Evolutionary conservation across 2,888 invertebrate genomes (phyloP), one percentile per base, ranked within the genome.

Genomic region (Oxycera nigricornis): DNA sequence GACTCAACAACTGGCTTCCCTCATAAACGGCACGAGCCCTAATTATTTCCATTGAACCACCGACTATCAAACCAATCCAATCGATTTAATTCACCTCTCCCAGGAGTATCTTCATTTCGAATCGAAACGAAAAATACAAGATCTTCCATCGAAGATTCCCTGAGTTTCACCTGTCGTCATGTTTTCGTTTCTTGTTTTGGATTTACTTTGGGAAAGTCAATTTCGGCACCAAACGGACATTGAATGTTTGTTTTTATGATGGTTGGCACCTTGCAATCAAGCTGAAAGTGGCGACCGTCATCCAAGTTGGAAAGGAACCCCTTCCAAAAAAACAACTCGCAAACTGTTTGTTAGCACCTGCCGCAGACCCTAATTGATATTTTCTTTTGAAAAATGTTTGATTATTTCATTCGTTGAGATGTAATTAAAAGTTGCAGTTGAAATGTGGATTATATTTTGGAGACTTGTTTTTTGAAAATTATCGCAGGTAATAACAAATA

Each of bases 231-330:
- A 46, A 46, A 2, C 14, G 6, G 46, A 46, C 46, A 46, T 46
- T 46, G 46, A 46, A n/a, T 46, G 46, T 46, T 46, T 46, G 46
- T 46, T 46, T 46, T 46, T 46, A 46, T 46, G 46, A 46, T 14
- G 46, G n/a, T 46, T 46, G 17, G 46, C 46, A 46, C 46, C 46
- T 46, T 46, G 46, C 46, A 7, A 11, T 46, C 46, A 46, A 46
- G 14, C 17, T 46, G 11, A n/a, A 17, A 14, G 46, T 46, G 3
- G 14, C 46, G 2, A n/a, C 17, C 14, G 14, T 14, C 14, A 46
- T 46, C 46, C 46, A 14, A n/a, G 17, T 14, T 7, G 46, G 46
- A 14, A 46, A n/a, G 46, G 46, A 46, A 46, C 46, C 46, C 46
- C 17, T 46, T 46, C 2, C 3, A 46, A 46, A n/a, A n/a, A n/a